Evolutionary conservation across 2,797 vertebrate genomes (phyloP).

Genomic region (Tamandua tetradactyla): DNA sequence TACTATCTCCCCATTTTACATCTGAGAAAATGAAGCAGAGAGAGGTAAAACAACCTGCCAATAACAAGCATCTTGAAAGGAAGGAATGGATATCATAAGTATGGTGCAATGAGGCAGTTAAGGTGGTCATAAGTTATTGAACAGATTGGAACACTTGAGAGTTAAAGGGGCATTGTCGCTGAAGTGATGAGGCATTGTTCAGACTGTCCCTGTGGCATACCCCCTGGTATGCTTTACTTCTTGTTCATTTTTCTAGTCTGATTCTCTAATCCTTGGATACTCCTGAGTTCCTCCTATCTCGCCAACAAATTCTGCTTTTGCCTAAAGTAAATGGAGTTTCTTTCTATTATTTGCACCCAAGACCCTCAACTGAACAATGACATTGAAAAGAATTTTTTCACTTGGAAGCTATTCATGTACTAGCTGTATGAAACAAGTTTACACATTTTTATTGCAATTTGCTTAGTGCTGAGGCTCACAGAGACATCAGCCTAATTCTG

Average conservation of each 20-base stretch:
- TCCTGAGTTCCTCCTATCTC: not conserved
- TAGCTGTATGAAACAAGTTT: not conserved
- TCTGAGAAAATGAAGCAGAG: not conserved
- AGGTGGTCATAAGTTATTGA: not conserved
- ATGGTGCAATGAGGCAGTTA: not conserved
- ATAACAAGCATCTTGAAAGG: not conserved
- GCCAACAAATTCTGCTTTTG: not conserved
- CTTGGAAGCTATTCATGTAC: not conserved
- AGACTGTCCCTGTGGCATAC: not conserved
- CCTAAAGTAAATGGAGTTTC: not conserved
- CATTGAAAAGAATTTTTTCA: conserved; percentile 17
- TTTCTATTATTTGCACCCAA: not conserved
- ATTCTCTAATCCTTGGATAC: not conserved
- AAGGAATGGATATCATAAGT: not conserved
- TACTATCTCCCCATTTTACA: no score
- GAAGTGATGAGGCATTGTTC: not conserved
- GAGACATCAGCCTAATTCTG: conserved; percentile 31
- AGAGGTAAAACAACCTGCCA: not conserved
- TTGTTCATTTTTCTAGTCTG: not conserved
- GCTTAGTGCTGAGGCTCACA: not conserved
- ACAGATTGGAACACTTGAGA: not conserved
- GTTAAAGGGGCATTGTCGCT: not conserved
- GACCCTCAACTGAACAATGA: not conserved
- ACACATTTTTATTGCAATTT: conserved; percentile 49
- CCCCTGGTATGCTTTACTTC: not conserved